Evolutionary conservation across 2,797 vertebrate genomes (phyloP), one percentile per base, ranked within the genome.

Genomic region (Sorex maritimensis): DNA sequence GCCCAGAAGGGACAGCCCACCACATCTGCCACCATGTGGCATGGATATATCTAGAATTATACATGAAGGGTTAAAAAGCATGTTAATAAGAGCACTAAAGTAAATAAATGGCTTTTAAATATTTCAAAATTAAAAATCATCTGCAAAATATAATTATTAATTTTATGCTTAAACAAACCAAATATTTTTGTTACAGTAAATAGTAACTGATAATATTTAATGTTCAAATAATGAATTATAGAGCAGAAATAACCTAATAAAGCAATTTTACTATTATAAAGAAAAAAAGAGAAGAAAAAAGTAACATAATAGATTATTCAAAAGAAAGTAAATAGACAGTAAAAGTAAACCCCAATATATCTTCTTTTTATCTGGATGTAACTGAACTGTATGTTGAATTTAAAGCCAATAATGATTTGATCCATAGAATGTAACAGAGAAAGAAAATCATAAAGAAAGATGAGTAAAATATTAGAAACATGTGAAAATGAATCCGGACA

Each of bases 121-220:
- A 2, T 74, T 79, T 30, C 46, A 77, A 89, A 94, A 49, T 86
- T 81, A 92, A 61, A 19, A 61, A 91, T 71, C 81, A 34, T 90
- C 65, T 15, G 8, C 14, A 93, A 95, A 71, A 26, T 69, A 28
- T 5, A 61, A 86, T 81, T 63, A 63, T 24, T 83, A 61, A 73
- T 52, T 46, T 89, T 49, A 30, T 34, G 52, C 4, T 44, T 67
- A 0, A 69, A 44, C 78, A 90, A 88, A 80, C 73, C 49, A 52
- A 88, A 65, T 4, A 46, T 73, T 5, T 4, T 52, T 81, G 1
- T 75, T 52, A 75, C 2, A 24, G 30, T 63, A 15, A 81, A 81
- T 11, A 2, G 19, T 71, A 49, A 72, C 69, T 83, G 72, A 79
- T 79, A 88, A 86, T 23, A n/a, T 55, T 88, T 79, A 65, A 73